Conservation (phyloP, 2,888 invertebrate species). For the Cheilosia scutellata region DNA sequence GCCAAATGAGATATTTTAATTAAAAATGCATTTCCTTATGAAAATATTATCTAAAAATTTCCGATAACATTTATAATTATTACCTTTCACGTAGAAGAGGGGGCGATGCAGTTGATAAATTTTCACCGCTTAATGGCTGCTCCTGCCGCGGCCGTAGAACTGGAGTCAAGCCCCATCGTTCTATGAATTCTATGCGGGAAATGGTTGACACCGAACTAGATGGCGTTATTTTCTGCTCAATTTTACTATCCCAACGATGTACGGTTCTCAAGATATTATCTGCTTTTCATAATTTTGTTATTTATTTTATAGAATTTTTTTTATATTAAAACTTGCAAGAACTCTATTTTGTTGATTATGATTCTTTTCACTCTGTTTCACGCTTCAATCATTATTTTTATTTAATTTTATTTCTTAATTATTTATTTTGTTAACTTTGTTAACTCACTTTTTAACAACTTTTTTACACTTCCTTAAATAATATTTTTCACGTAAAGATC, state of each 20-base stretch:
- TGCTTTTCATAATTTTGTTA: slow-evolving; percentile 63
- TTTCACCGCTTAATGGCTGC: slow-evolving; percentile 90
- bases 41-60: slow-evolving; percentile 4
- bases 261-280: slow-evolving; percentile 66
- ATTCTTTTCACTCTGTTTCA: slow-evolving; percentile 44
- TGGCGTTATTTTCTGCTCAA: slow-evolving; percentile 79
- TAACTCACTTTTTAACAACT: neutral
- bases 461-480: slow-evolving; percentile 28
- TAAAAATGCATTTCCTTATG: too few relatives aligned
- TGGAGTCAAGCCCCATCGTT: slow-evolving; percentile 99
- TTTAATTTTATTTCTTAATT: slow-evolving; percentile 12
- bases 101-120: slow-evolving; percentile 84
- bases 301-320: slow-evolving; percentile 34
- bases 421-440: slow-evolving; percentile 10
- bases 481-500: slow-evolving; percentile 31
- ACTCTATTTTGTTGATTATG: slow-evolving; percentile 12
- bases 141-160: slow-evolving; percentile 98
- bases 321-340: slow-evolving; percentile 11
- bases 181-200: slow-evolving; percentile 98
- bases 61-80: slow-evolving; percentile 58
- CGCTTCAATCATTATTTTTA: slow-evolving; percentile 37
- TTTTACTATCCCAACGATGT: slow-evolving; percentile 66
- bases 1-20: too few relatives aligned
- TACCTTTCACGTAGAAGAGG: slow-evolving; percentile 85
- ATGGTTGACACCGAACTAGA: slow-evolving; percentile 86